Evolutionary conservation across 2,113 vertebrate genomes (phyloP).

Genomic region (Scophthalmus maximus): DNA sequence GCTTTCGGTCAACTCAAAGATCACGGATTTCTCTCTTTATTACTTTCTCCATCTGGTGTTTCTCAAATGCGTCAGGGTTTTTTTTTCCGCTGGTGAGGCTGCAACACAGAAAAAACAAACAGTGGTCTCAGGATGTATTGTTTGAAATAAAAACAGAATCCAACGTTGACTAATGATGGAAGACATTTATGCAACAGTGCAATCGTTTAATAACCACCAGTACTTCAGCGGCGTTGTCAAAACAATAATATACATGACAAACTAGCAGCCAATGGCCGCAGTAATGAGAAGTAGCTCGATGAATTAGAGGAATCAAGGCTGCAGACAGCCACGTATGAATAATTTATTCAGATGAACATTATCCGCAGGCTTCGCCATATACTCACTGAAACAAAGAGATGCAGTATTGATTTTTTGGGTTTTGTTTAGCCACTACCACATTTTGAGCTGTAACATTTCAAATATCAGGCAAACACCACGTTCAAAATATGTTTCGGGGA

Average conservation of each 20-base stretch:
- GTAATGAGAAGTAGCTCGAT: not conserved
- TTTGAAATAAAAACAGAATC: not conserved
- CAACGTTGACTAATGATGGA: not conserved
- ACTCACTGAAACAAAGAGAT: not conserved
- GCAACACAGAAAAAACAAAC: not conserved
- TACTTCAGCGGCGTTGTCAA: not conserved
- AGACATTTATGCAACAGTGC: not conserved
- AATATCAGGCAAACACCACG: not conserved
- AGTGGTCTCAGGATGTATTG: not conserved
- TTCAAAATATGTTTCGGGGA: not conserved
- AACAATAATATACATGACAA: not conserved
- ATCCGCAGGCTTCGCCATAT: not conserved
- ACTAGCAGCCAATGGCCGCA: not conserved
- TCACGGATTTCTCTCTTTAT: slow-evolving; percentile 10
- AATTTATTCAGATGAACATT: slow-evolving; percentile 20
- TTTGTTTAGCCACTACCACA: not conserved
- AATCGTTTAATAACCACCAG: not conserved
- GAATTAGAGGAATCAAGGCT: not conserved
- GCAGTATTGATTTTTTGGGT: not conserved
- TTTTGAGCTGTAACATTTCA: not conserved
- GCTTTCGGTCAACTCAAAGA: slow-evolving; percentile 9
- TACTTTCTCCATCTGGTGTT: not conserved
- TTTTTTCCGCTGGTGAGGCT: not conserved
- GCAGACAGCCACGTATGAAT: not conserved
- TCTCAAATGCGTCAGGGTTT: not conserved